phyloP scores from a whole-genome alignment of 2,113 vertebrate genomes.

The Pomatorhinus ruficollis region DNA sequence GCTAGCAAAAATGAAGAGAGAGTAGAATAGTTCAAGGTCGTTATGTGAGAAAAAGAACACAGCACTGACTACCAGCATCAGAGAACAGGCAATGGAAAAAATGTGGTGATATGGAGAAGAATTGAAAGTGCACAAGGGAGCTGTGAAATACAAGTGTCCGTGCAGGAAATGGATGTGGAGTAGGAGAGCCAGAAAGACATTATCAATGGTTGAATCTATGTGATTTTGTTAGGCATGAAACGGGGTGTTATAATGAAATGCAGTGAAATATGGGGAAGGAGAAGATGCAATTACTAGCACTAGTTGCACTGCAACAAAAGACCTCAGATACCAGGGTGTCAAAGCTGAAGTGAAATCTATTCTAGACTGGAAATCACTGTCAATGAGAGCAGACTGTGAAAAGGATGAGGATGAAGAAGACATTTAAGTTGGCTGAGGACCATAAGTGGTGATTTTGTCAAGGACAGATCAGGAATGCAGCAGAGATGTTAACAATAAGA shows the following conservation, averaged over 20 bases:
- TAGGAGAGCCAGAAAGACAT: neutral
- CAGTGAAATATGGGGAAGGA: neutral
- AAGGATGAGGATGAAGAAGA: neutral
- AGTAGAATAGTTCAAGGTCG: neutral
- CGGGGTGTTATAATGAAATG: neutral
- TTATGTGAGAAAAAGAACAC: neutral
- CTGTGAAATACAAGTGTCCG: neutral
- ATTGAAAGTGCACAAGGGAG: neutral
- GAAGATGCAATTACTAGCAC: neutral
- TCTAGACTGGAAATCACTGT: neutral
- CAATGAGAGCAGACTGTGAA: neutral
- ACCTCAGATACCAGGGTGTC: neutral
- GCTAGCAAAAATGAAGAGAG: neutral
- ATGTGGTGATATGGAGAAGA: neutral
- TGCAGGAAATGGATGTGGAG: neutral
- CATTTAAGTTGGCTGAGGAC: neutral
- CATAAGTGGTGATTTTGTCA: neutral
- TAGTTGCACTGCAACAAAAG: neutral
- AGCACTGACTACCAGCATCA: neutral
- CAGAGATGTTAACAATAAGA: neutral
- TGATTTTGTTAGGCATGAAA: neutral
- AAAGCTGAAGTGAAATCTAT: neutral
- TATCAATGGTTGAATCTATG: neutral
- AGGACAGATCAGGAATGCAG: neutral
- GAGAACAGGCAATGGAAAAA: neutral